Conservation (phyloP, 1,140 invertebrate species). For the Macrocentrus cingulum region DNA sequence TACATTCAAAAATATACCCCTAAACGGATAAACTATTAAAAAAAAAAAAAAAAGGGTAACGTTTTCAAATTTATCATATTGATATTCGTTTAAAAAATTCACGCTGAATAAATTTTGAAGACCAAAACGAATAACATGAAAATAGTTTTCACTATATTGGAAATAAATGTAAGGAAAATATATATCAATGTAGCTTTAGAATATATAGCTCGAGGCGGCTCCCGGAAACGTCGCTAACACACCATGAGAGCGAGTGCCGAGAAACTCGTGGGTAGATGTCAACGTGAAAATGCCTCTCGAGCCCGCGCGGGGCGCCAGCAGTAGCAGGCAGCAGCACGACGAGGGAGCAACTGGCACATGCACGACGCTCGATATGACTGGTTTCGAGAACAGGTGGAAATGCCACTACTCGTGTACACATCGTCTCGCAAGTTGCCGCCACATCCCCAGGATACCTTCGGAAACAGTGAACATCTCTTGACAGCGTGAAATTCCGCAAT, state of each 20-base stretch:
- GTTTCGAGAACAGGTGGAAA: conserved; percentile 6
- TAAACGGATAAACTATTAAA: background rate
- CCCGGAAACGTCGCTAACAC: conserved; percentile 19
- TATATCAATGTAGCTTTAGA: too few relatives aligned
- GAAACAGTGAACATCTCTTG: background rate
- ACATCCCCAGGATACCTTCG: background rate
- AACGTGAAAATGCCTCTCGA: conserved; percentile 20
- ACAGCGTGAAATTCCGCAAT: too few relatives aligned
- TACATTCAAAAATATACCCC: background rate
- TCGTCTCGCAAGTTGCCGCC: conserved; percentile 1
- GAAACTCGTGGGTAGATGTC: conserved; percentile 15
- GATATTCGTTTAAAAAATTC: too few relatives aligned
- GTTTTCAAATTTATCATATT: too few relatives aligned
- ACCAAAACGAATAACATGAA: too few relatives aligned
- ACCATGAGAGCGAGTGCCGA: conserved; percentile 11
- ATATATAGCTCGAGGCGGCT: conserved; percentile 15
- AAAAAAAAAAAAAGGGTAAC: background rate
- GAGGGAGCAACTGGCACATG: background rate
- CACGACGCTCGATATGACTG: conserved; percentile 17
- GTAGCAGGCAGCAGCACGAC: background rate
- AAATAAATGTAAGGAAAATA: too few relatives aligned
- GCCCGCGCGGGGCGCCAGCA: background rate
- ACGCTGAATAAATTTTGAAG: too few relatives aligned
- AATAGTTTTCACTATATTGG: too few relatives aligned
- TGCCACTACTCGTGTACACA: conserved; percentile 11